These are phyloP conservation scores for Temnothorax unifasciatus DNA, from an alignment of 2,888 invertebrate species.

Conservation along the genomic window DNA sequence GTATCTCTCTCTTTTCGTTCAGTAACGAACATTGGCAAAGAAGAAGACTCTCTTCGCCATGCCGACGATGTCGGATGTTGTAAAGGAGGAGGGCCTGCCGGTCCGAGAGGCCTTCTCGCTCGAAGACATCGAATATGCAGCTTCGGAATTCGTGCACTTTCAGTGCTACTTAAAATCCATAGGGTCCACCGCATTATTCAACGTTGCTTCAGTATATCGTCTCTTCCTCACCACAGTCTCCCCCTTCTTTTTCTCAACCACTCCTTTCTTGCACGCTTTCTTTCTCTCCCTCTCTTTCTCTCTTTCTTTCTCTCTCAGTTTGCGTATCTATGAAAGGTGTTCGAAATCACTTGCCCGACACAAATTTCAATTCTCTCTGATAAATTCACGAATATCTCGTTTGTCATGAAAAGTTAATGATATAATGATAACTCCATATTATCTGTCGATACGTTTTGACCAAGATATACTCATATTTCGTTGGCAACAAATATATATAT, in stretches of 20 bases:
- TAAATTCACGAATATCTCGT: conserved; percentile 61
- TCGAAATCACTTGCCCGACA: conserved; percentile 66
- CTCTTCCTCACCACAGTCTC: conserved; percentile 21
- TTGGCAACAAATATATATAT: neutral
- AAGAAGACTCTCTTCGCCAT: conserved; percentile 70
- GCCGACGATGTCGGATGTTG: conserved; percentile 65
- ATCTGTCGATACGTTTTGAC: conserved; percentile 23
- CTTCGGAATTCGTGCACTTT: conserved; percentile 68
- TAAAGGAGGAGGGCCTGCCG: conserved; percentile 65
- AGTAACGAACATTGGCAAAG: conserved; percentile 66
- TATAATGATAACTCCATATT: conserved; percentile 41
- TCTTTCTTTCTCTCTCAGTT: conserved; percentile 54
- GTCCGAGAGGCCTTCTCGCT: conserved; percentile 71
- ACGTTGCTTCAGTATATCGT: conserved; percentile 22
- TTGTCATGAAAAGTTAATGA: conserved; percentile 61
- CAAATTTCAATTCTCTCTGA: conserved; percentile 78
- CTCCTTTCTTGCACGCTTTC: conserved; percentile 11
- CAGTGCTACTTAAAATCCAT: conserved; percentile 63
- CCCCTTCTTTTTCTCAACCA: conserved; percentile 17
- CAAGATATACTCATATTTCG: neutral
- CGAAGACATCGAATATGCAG: conserved; percentile 69
- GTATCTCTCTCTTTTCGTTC: neutral
- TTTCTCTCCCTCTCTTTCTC: conserved; percentile 46
- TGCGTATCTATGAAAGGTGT: conserved; percentile 64
- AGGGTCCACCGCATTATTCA: conserved; percentile 54